phyloP scores from a whole-genome alignment of 2,113 vertebrate genomes.

The Phrynosoma blainvillii region DNA sequence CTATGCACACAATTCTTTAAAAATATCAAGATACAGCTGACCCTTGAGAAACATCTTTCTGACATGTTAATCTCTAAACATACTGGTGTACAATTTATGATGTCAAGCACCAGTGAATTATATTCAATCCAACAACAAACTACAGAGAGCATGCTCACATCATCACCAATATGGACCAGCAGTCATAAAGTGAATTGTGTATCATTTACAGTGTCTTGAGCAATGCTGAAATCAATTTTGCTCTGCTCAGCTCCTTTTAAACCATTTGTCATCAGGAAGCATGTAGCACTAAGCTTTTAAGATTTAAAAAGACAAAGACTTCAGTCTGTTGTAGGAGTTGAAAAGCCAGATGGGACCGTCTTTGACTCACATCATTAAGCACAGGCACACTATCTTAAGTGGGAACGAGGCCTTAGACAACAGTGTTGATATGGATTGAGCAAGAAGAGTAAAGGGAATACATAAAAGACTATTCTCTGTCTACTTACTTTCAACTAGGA shows the following conservation, averaged over 20 bases:
- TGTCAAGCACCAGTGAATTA: slow-evolving; percentile 6
- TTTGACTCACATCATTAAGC: slow-evolving; percentile 21
- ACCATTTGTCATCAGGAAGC: slow-evolving; percentile 11
- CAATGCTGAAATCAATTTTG: slow-evolving; percentile 2
- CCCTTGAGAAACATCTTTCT: neutral
- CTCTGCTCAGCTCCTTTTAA: slow-evolving; percentile 34
- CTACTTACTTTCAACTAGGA: neutral
- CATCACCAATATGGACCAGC: neutral
- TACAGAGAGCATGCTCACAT: neutral
- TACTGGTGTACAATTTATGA: slow-evolving; percentile 17
- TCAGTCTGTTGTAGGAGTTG: slow-evolving; percentile 13
- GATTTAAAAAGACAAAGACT: slow-evolving; percentile 10
- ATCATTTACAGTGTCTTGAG: slow-evolving; percentile 16
- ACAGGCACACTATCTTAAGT: neutral
- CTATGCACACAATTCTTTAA: slow-evolving; percentile 26
- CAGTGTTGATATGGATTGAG: neutral
- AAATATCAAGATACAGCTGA: neutral
- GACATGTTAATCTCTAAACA: slow-evolving; percentile 30
- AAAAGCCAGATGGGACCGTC: neutral
- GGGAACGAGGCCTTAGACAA: neutral
- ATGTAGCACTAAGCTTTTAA: neutral
- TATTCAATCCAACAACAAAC: slow-evolving; percentile 20
- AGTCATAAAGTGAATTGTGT: neutral
- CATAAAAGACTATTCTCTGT: neutral
- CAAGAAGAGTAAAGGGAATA: neutral